These are phyloP conservation scores for Leptinotarsa rubiginosa DNA, from an alignment of 2,888 invertebrate species.

Conservation along the genomic window DNA sequence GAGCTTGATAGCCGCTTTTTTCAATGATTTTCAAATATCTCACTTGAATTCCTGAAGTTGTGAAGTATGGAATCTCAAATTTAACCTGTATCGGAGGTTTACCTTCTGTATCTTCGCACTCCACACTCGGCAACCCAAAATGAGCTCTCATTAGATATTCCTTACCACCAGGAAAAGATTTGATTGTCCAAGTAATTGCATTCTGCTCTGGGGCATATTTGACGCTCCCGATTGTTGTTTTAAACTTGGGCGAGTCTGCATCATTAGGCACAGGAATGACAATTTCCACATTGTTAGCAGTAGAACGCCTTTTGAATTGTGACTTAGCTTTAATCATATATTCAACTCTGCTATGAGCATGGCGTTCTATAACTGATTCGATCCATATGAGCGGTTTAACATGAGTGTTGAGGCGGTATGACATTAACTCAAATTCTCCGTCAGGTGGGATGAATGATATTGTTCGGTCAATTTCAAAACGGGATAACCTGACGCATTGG, in stretches of 20 bases:
- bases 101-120: slow-evolving; percentile 93
- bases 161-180: slow-evolving; percentile 97
- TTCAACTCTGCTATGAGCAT: slow-evolving; percentile 96
- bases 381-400: slow-evolving; percentile 98
- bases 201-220: slow-evolving; percentile 98
- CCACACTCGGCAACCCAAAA: slow-evolving; percentile 96
- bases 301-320: slow-evolving; percentile 96
- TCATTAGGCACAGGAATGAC: slow-evolving; percentile 96
- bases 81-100: slow-evolving; percentile 98
- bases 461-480: slow-evolving; percentile 98
- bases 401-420: slow-evolving; percentile 95
- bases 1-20: slow-evolving; percentile 97
- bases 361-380: slow-evolving; percentile 97
- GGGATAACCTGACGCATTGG: slow-evolving; percentile 95
- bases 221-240: slow-evolving; percentile 95
- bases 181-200: slow-evolving; percentile 97
- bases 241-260: slow-evolving; percentile 98
- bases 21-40: slow-evolving; percentile 98
- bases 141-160: slow-evolving; percentile 98
- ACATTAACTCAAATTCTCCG: slow-evolving; percentile 99
- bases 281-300: slow-evolving; percentile 98
- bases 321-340: slow-evolving; percentile 99
- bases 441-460: slow-evolving; percentile 99
- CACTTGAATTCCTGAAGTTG: slow-evolving; percentile 98
- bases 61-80: slow-evolving; percentile 99